Evolutionary conservation across 2,888 invertebrate genomes (phyloP), one percentile per base, ranked within the genome.

Genomic region (Napeogenes inachia): DNA sequence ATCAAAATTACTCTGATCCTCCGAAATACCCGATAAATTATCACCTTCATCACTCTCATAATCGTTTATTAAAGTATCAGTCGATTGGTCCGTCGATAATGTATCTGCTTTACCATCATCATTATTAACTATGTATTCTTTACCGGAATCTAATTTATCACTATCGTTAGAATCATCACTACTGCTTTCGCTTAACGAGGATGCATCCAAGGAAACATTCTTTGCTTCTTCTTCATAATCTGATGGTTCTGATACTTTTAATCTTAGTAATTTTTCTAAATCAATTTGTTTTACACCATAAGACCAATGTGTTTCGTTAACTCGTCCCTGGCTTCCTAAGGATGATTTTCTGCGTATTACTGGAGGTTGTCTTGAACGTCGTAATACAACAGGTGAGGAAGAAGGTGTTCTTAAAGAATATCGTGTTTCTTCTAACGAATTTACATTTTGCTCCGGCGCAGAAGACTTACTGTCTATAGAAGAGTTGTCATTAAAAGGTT

Each of bases 231-330:
- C 86, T 66, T 89, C 89, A 61, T 79, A 83, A 64, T 89, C 89
- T 4, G 88, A 87, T 4, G 78, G 75, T 69, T 85, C 89, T 4
- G 89, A 89, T 50, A 83, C 73, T 74, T 90, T 90, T 38, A 90
- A 75, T 71, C 89, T 79, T 42, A 90, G 72, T 67, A 89, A 73
- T 71, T 83, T 88, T 73, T 90, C 89, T 71, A 90, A 76, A 73
- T 90, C 89, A 73, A 82, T 82, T 75, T 89, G 90, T 61, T 81
- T 85, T 8, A 90, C 90, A 62, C 90, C 90, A 64, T 90, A 90
- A 5, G 90, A 89, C 90, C 90, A 90, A 77, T 84, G 87, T 3
- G 84, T 80, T 74, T 90, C 89, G 61, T 81, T 84, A 12, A 72
- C 68, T 63, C 81, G 79, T 30, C 76, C 79, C 73, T 82, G 81